These are phyloP conservation scores for Microctonus hyperodae DNA, from an alignment of 2,888 invertebrate species.

Conservation along the genomic window DNA sequence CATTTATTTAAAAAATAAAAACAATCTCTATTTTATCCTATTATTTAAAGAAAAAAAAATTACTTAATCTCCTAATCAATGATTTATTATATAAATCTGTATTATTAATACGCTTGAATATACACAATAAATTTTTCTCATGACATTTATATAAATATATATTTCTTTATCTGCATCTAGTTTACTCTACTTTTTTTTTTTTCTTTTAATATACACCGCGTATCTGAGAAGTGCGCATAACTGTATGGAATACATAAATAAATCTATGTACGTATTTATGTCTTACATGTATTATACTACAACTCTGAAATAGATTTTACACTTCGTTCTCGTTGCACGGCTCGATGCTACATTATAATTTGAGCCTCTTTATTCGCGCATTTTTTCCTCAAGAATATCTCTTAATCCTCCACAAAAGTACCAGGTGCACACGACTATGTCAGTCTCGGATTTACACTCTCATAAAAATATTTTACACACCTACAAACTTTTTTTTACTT, in stretches of 20 bases:
- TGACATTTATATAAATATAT: not conserved
- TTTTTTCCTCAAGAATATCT: slow-evolving; percentile 30
- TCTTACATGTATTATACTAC: not conserved
- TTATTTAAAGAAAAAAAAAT: no score
- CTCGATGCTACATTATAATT: slow-evolving; percentile 33
- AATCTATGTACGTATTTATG: not conserved
- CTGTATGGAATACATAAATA: not conserved
- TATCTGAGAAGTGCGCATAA: no score
- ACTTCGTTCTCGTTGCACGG: slow-evolving; percentile 17
- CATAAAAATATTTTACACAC: slow-evolving; percentile 9
- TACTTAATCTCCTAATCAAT: not conserved
- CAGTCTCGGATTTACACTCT: slow-evolving; percentile 10
- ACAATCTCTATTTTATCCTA: not conserved
- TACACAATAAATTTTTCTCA: not conserved
- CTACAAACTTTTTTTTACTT: slow-evolving; percentile 8
- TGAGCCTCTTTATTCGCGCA: slow-evolving; percentile 30
- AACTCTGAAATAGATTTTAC: not conserved
- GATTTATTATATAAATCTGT: not conserved
- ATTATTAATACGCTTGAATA: not conserved
- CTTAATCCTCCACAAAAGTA: slow-evolving; percentile 33
- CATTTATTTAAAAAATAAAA: slow-evolving; percentile 44
- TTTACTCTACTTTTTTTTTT: no score
- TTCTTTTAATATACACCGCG: not conserved
- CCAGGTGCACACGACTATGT: slow-evolving; percentile 8
- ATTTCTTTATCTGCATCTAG: no score